Conservation (phyloP, 2,113 vertebrate species). For the Gymnarchus niloticus region DNA sequence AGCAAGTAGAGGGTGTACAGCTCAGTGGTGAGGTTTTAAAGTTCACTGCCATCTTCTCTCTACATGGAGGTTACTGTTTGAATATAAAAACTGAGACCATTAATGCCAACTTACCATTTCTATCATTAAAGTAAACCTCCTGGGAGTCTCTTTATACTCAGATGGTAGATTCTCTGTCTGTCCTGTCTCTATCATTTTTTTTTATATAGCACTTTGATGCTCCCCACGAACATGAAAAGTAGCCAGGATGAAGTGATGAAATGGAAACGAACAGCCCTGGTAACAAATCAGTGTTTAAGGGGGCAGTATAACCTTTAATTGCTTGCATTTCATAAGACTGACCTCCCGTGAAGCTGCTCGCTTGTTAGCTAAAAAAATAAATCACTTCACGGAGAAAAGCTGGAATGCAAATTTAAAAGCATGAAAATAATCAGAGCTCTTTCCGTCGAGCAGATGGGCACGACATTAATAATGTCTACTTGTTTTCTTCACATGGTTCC, state of each 20-base stretch:
- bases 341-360: constrained; percentile 8
- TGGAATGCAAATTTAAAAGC: constrained; percentile 58
- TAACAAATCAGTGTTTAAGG: constrained; percentile 31
- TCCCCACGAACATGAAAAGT: constrained; percentile 8
- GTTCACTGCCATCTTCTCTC: not conserved
- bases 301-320: constrained; percentile 56
- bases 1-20: not conserved
- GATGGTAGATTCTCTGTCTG: not conserved
- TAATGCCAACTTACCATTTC: constrained; percentile 24
- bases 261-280: constrained; percentile 35
- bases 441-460: constrained; percentile 42
- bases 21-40: not conserved
- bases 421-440: constrained; percentile 61
- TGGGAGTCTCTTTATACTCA: constrained; percentile 15
- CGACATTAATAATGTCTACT: constrained; percentile 41
- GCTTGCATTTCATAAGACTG: constrained; percentile 46
- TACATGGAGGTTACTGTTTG: not conserved
- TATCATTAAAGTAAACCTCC: constrained; percentile 36
- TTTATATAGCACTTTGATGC: constrained; percentile 19
- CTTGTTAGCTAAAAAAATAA: constrained; percentile 57
- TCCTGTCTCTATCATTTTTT: not conserved
- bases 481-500: not conserved
- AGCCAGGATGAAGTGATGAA: constrained; percentile 35
- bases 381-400: constrained; percentile 46
- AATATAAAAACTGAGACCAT: constrained; percentile 19